A percentile compares a stretch with the other conserved stretches of the same genome.
phyloP scores from a whole-genome alignment of 2,888 invertebrate species.

The Pachycephus smyrnensis region DNA sequence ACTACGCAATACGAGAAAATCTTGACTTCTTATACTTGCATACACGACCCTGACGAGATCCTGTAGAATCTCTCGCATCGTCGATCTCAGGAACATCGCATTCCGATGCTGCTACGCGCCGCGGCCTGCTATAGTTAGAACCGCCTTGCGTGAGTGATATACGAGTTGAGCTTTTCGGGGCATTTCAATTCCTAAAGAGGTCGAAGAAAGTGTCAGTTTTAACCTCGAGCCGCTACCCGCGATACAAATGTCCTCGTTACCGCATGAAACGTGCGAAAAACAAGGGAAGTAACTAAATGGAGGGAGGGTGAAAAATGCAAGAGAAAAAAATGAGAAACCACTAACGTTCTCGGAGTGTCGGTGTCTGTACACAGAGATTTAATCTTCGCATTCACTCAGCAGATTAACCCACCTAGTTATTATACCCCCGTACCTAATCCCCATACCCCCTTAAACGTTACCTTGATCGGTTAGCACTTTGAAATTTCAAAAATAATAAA shows the following conservation, averaged over 20 bases:
- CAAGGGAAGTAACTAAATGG: constrained; percentile 6
- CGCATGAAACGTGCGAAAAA: constrained; percentile 7
- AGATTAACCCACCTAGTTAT: constrained; percentile 6
- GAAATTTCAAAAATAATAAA: neutral
- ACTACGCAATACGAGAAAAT: neutral
- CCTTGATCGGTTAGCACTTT: no score
- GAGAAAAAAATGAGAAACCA: neutral
- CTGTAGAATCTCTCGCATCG: neutral
- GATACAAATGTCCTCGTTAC: constrained; percentile 53
- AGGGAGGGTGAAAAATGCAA: neutral
- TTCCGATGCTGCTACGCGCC: neutral
- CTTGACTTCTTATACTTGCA: neutral
- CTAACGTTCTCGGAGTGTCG: constrained; percentile 4
- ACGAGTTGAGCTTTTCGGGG: neutral
- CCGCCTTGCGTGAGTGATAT: neutral
- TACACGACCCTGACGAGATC: neutral
- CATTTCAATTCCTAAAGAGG: constrained; percentile 5
- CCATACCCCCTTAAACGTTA: no score
- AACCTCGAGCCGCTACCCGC: neutral
- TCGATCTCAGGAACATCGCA: neutral
- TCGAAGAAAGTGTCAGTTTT: neutral
- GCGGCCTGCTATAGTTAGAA: neutral
- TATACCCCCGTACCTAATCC: neutral
- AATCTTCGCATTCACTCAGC: constrained; percentile 17
- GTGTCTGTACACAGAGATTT: neutral